phyloP scores from a whole-genome alignment of 2,113 vertebrate genomes.

The Deroptyus accipitrinus region DNA sequence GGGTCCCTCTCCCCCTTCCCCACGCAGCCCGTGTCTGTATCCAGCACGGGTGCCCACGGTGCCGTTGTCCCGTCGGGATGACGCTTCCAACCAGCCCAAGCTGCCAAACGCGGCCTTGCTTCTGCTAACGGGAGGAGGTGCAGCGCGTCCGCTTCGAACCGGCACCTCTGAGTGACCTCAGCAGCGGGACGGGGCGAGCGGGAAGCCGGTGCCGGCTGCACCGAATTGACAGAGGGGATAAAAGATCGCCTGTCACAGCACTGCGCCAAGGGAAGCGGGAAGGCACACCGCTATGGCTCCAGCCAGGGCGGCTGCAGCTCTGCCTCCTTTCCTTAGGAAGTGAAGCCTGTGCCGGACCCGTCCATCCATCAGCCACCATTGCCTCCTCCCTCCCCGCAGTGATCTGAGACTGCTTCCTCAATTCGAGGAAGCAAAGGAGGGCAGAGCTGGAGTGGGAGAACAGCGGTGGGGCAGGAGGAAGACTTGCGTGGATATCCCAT shows the following conservation, averaged over 20 bases:
- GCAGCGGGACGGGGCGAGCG: neutral
- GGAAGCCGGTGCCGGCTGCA: neutral
- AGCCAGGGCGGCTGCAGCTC: neutral
- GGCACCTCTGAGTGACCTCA: neutral
- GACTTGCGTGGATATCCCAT: neutral
- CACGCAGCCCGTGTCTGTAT: accelerated
- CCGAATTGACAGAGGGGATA: neutral
- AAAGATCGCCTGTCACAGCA: neutral
- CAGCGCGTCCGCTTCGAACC: neutral
- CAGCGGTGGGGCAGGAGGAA: neutral
- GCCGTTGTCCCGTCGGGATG: accelerated
- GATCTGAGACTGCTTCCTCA: neutral
- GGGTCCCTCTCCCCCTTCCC: neutral
- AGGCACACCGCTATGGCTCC: neutral
- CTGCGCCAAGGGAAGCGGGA: neutral
- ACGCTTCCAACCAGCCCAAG: neutral
- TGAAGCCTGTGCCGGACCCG: neutral
- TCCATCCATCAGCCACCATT: neutral
- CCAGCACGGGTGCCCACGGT: accelerated
- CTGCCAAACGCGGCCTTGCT: neutral
- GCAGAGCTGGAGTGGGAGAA: neutral
- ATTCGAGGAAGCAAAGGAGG: neutral
- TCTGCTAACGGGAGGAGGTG: conserved; percentile 3
- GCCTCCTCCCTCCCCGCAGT: neutral
- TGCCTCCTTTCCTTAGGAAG: conserved; percentile 7